A percentile compares a stretch with the other conserved stretches of the same genome.
Conservation (phyloP, 2,888 invertebrate genomes). For the Bimastos eiseni region DNA sequence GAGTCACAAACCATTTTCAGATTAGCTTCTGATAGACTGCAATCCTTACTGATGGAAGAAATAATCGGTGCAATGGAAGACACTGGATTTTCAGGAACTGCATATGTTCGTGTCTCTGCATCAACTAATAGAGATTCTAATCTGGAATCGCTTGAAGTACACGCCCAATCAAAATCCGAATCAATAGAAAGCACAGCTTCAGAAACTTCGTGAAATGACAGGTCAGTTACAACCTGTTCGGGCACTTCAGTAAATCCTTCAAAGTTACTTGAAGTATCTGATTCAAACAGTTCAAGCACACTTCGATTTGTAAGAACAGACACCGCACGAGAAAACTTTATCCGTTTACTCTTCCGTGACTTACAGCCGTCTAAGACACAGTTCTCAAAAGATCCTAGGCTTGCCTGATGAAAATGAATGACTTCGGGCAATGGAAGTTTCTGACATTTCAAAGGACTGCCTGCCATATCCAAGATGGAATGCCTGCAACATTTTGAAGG, state of each 20-base stretch:
- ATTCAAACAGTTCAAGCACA: background rate
- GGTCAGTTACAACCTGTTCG: background rate
- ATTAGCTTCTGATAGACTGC: background rate
- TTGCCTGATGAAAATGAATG: background rate
- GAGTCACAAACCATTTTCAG: background rate
- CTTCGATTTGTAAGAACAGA: background rate
- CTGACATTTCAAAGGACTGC: background rate
- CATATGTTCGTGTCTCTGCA: background rate
- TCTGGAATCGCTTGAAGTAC: background rate
- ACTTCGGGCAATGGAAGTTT: background rate
- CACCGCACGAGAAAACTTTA: background rate
- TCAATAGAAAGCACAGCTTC: slow-evolving; percentile 4
- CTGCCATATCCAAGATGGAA: background rate
- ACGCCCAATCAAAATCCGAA: background rate
- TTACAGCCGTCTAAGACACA: background rate
- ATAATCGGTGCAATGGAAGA: background rate
- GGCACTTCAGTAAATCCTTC: background rate
- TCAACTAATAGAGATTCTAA: background rate
- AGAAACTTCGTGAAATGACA: background rate
- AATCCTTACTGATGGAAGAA: background rate
- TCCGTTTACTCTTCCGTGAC: background rate
- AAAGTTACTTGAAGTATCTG: background rate
- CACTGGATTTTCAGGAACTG: background rate
- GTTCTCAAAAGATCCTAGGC: background rate
- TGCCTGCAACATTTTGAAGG: background rate